These are phyloP conservation scores for Euplagia quadripunctaria DNA, from an alignment of 2,888 invertebrate genomes.

Conservation along the genomic window DNA sequence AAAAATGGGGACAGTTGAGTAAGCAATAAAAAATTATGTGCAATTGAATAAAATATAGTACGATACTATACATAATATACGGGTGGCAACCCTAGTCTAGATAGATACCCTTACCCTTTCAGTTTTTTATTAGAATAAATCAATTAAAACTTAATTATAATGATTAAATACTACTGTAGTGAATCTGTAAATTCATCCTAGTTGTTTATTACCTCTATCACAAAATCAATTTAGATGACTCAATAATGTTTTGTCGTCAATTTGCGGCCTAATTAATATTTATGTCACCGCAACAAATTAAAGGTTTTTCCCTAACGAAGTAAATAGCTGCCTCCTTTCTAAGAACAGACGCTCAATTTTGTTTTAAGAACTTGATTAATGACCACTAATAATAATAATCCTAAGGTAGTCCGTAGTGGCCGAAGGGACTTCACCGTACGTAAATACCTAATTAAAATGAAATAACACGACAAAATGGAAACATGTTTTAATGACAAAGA, in stretches of 20 bases:
- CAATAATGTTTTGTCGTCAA: background rate
- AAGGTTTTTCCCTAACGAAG: background rate
- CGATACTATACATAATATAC: no score
- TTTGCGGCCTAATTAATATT: background rate
- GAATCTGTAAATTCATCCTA: no score
- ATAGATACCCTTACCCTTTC: no score
- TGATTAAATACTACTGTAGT: no score
- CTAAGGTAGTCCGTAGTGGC: background rate
- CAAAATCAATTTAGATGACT: background rate
- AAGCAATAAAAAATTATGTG: no score
- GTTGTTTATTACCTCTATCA: no score
- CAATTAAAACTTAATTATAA: no score
- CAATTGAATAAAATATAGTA: no score
- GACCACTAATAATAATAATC: background rate
- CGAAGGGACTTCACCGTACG: constrained; percentile 33
- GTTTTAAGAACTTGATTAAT: background rate
- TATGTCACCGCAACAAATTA: background rate
- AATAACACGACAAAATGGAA: constrained; percentile 67
- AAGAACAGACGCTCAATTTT: constrained; percentile 1
- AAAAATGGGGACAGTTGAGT: no score
- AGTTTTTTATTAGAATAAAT: no score
- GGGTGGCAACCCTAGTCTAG: no score
- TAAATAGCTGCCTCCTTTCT: background rate
- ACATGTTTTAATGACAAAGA: constrained; percentile 79
- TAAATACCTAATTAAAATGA: constrained; percentile 42